These are phyloP conservation scores for Morinoia aosen DNA, from an alignment of 2,888 invertebrate genomes.

Conservation along the genomic window DNA sequence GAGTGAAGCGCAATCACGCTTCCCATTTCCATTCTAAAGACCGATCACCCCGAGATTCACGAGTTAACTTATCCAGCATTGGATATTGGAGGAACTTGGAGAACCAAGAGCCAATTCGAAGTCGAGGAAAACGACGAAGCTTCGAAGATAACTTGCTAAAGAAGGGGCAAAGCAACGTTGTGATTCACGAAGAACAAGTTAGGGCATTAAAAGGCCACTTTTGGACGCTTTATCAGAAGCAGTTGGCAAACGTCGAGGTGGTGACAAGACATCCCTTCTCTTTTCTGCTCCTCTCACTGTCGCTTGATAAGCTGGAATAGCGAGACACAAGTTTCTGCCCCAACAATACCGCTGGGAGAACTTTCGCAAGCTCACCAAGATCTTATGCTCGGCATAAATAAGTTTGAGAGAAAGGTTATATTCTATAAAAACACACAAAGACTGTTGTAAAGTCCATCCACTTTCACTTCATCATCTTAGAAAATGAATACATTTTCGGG, in stretches of 20 bases:
- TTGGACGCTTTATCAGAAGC: conserved; percentile 28
- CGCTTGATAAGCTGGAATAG: conserved; percentile 10
- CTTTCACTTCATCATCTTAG: neutral
- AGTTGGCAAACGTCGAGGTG: neutral
- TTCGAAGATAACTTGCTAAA: neutral
- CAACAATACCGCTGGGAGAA: neutral
- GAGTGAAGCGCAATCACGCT: neutral
- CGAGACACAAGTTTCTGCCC: neutral
- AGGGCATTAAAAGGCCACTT: conserved; percentile 46
- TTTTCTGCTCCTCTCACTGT: neutral
- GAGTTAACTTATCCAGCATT: conserved; percentile 32
- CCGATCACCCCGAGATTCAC: neutral
- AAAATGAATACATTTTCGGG: neutral
- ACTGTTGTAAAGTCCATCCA: neutral
- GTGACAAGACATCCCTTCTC: neutral
- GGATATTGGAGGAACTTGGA: conserved; percentile 29
- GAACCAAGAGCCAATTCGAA: conserved; percentile 22
- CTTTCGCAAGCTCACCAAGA: neutral
- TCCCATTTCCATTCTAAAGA: neutral
- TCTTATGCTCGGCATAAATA: neutral
- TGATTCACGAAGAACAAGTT: conserved; percentile 23
- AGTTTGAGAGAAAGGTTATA: neutral
- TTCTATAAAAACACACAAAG: neutral
- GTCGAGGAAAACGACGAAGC: neutral
- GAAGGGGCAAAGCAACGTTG: neutral